These are phyloP conservation scores for Rhagonycha lutea DNA, from an alignment of 2,888 invertebrate species.

Conservation along the genomic window DNA sequence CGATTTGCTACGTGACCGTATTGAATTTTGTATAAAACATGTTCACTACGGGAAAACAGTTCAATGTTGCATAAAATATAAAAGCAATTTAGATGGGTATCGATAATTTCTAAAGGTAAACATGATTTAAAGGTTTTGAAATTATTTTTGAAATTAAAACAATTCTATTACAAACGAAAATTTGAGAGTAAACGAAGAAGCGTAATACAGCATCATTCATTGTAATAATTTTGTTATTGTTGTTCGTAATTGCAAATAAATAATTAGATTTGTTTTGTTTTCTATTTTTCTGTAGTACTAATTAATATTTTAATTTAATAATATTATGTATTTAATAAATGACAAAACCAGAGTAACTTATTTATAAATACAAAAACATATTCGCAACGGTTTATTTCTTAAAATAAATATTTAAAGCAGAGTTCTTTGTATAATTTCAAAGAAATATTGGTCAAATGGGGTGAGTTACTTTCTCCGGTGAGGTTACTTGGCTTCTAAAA, in stretches of 20 bases:
- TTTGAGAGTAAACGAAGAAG: neutral
- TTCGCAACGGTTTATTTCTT: neutral
- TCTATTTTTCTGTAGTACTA: neutral
- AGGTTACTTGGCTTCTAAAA: neutral
- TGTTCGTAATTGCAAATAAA: neutral
- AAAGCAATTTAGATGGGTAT: conserved; percentile 27
- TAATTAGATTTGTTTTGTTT: neutral
- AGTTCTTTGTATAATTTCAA: neutral
- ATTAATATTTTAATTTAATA: too few relatives aligned
- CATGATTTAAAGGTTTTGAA: neutral
- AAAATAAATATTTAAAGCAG: neutral
- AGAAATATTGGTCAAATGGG: neutral
- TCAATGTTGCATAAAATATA: conserved; percentile 28
- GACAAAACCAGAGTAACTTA: neutral
- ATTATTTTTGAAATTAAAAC: neutral
- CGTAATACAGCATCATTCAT: too few relatives aligned
- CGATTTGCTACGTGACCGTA: conserved; percentile 22
- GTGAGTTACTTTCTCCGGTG: neutral
- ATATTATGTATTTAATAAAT: neutral
- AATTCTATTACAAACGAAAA: neutral
- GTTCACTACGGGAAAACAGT: conserved; percentile 2
- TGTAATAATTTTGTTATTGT: neutral
- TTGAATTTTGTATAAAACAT: conserved; percentile 19
- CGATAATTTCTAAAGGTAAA: conserved; percentile 14
- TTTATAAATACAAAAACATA: neutral